phyloP scores from a whole-genome alignment of 2,797 vertebrate genomes.

The Sebastes itinus region DNA sequence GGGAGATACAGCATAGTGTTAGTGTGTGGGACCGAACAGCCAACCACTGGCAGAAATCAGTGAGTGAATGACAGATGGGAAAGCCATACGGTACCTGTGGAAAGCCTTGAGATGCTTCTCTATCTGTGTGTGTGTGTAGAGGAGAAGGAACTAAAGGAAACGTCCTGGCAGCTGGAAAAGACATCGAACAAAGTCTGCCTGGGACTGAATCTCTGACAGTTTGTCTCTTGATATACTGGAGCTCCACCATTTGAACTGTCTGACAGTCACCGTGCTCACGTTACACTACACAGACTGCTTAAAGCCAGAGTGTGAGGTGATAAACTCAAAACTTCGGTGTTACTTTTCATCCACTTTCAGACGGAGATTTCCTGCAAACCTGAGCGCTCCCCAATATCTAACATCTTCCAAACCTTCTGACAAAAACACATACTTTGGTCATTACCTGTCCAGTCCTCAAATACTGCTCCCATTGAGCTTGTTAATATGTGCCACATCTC shows the following conservation, averaged over 20 bases:
- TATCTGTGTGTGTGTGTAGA: neutral
- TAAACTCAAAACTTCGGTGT: constrained; percentile 4
- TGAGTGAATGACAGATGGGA: constrained; percentile 37
- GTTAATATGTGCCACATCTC: constrained; percentile 79
- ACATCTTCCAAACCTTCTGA: neutral
- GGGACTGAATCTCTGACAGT: constrained; percentile 29
- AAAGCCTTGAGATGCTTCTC: constrained; percentile 14
- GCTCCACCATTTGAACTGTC: constrained; percentile 11
- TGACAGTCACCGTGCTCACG: constrained; percentile 24
- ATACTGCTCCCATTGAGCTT: constrained; percentile 73
- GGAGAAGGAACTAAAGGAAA: constrained; percentile 16
- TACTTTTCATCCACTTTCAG: neutral
- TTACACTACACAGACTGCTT: constrained; percentile 22
- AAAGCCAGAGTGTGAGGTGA: constrained; percentile 28
- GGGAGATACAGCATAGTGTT: neutral
- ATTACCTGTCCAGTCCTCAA: constrained; percentile 34
- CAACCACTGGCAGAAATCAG: constrained; percentile 2
- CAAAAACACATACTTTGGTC: constrained; percentile 1
- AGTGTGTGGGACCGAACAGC: constrained; percentile 1
- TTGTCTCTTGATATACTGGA: constrained; percentile 22
- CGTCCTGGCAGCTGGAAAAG: constrained; percentile 57
- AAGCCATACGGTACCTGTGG: constrained; percentile 35
- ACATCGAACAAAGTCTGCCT: constrained; percentile 39
- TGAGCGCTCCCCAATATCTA: neutral
- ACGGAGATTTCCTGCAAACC: neutral